Conservation (phyloP, 1,140 invertebrate genomes). For the Penaeus japonicus region DNA sequence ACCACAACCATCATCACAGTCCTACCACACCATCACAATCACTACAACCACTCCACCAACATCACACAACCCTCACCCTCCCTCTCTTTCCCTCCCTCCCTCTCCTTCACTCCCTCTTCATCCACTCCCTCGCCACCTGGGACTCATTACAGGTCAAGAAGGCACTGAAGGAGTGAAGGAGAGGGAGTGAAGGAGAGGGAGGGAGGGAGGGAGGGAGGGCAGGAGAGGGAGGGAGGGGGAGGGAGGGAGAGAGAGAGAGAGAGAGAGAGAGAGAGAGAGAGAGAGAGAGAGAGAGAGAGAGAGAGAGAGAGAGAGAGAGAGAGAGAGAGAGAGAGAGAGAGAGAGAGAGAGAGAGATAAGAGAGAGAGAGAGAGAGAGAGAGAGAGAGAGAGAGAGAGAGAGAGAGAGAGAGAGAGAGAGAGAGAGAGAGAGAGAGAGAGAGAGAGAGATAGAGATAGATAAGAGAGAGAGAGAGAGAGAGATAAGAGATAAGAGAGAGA, state of each 20-base stretch:
- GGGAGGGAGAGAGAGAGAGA: conserved; percentile 8
- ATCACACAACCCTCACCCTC: too few relatives aligned
- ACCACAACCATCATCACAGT: too few relatives aligned
- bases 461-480: neutral
- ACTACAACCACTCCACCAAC: too few relatives aligned
- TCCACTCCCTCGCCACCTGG: too few relatives aligned
- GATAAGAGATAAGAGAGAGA: neutral
- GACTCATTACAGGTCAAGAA: too few relatives aligned
- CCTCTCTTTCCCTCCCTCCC: too few relatives aligned
- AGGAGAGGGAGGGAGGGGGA: neutral
- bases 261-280: neutral
- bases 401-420: neutral
- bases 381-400: too few relatives aligned
- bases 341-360: neutral
- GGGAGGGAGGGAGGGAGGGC: neutral
- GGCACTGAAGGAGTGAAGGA: too few relatives aligned
- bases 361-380: too few relatives aligned
- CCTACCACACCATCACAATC: too few relatives aligned
- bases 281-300: conserved; percentile 1
- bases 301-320: neutral
- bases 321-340: neutral
- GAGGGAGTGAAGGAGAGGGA: neutral
- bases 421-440: too few relatives aligned
- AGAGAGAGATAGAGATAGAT: neutral
- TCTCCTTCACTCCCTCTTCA: too few relatives aligned